Evolutionary conservation across 53 echinoderm and acorn worm species (phyloP), one percentile per base, ranked within the genome.

Genomic region (Astropecten irregularis): DNA sequence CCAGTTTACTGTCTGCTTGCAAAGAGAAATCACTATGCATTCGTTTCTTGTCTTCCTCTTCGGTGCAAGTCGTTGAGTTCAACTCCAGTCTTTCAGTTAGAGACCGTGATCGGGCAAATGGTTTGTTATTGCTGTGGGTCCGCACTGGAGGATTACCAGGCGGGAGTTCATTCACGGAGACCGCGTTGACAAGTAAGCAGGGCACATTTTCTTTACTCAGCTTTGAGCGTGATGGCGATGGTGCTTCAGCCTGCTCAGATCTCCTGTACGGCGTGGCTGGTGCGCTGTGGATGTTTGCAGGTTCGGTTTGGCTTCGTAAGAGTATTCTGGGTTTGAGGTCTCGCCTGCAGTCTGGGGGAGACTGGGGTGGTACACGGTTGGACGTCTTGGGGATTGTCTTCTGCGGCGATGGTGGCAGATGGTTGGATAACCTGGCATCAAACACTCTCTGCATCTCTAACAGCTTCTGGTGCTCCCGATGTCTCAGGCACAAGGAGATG

Each of bases 401-500:
- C 11, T 29, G 47, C n/a, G 46, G 22, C 18, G 62, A 31, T 22
- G 79, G 6, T 1, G 62, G 23, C 22, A 48, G 61, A n/a, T 62
- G 60, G 27, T 79, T 60, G 61, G 79, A 79, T 18, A 79, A 31
- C 62, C 61, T 71, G 40, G 64, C 86, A 42, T 85, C 86, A 18
- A 85, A 65, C 22, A 85, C 27, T 28, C 76, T 50, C 66, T 85
- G 86, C 76, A 74, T 85, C 40, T 72, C 51, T 11, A 51, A 66
- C 25, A 85, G 76, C 27, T 76, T 85, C 86, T 74, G 63, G 51
- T 85, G 76, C 33, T 85, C 86, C 76, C 61, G 46, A 40, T 54
- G 86, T 53, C 76, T 65, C 23, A 93, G 84, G 82, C 87, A 90
- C 53, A 86, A 40, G 11, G 91, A 82, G 54, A 94, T 94, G 66